Percentiles rank a stretch among this genome's conserved stretches.
Evolutionary conservation across 2,888 invertebrate species (phyloP).

Genomic region (Endomychus coccineus): DNA sequence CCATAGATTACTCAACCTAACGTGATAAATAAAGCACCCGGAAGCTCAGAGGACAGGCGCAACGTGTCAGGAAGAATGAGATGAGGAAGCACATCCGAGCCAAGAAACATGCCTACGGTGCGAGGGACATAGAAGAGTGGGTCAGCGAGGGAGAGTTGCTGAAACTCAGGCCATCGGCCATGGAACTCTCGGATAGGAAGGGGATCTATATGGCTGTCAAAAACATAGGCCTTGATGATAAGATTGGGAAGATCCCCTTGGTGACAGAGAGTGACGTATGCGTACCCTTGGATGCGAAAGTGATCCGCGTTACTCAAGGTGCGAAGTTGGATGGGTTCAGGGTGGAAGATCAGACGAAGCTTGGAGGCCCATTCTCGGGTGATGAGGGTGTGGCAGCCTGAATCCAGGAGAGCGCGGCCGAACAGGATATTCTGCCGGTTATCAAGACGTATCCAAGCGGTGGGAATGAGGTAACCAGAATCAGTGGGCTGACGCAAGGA

Average conservation of each 20-base stretch:
- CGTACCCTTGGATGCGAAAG: constrained; percentile 5
- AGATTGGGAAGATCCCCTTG: constrained; percentile 1
- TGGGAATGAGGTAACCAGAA: constrained; percentile 7
- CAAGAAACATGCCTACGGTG: constrained; percentile 3
- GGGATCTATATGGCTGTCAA: constrained; percentile 5
- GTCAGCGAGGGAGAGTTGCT: background rate
- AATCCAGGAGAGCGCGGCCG: constrained; percentile 5
- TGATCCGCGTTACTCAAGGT: constrained; percentile 5
- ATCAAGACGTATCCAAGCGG: constrained; percentile 7
- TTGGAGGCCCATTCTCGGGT: constrained; percentile 1
- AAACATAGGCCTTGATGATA: constrained; percentile 4
- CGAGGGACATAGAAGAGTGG: constrained; percentile 4
- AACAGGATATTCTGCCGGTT: constrained; percentile 7
- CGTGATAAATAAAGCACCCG: no score
- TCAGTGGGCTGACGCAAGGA: constrained; percentile 7
- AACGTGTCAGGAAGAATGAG: constrained; percentile 5
- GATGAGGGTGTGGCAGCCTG: no score
- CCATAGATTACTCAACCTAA: no score
- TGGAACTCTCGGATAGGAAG: background rate
- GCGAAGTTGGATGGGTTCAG: constrained; percentile 3
- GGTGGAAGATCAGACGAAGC: constrained; percentile 3
- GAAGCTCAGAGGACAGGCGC: no score
- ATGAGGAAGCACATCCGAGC: constrained; percentile 6
- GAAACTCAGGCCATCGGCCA: constrained; percentile 2
- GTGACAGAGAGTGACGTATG: no score